Conservation (phyloP, 2,888 invertebrate genomes). For the Eupithecia insigniata region DNA sequence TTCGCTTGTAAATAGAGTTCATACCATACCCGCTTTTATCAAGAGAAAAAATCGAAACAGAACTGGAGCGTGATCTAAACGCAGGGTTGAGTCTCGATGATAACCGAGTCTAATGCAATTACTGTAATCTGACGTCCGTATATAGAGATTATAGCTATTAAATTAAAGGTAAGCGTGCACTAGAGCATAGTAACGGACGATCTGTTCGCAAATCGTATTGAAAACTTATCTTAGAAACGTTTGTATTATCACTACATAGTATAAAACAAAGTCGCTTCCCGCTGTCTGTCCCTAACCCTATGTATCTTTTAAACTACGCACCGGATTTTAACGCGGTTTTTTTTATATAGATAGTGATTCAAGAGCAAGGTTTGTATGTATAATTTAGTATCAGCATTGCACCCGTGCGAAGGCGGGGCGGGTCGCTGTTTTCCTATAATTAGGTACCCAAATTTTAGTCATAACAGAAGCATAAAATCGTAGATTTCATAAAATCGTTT, state of each 20-base stretch:
- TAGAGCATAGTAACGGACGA: not conserved
- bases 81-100: constrained; percentile 38
- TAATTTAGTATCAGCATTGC: no score
- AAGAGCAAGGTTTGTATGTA: no score
- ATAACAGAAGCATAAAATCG: not conserved
- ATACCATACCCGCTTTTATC: not conserved
- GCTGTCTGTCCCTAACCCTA: no score
- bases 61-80: constrained; percentile 51
- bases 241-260: no score
- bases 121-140: constrained; percentile 57
- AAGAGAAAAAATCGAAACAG: not conserved
- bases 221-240: not conserved
- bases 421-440: no score
- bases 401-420: no score
- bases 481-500: no score
- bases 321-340: no score
- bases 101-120: constrained; percentile 64
- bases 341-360: no score
- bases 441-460: not conserved
- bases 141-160: constrained; percentile 8
- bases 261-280: no score
- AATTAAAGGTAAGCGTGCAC: constrained; percentile 15
- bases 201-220: not conserved
- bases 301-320: no score
- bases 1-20: not conserved